phyloP scores from a whole-genome alignment of 1,140 invertebrate species.

The Hermetia illucens region DNA sequence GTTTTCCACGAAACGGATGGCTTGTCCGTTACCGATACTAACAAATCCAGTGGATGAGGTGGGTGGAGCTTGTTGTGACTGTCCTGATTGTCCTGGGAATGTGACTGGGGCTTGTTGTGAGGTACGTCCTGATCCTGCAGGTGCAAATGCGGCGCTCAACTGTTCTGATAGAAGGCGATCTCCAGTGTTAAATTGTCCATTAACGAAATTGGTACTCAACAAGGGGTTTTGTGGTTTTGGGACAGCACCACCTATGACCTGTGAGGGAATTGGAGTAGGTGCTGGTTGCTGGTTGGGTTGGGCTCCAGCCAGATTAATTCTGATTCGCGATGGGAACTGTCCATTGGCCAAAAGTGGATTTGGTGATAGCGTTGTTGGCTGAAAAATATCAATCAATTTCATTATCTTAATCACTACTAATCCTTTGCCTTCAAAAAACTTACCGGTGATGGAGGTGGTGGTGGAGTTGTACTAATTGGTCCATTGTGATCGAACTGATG shows the following conservation, averaged over 20 bases:
- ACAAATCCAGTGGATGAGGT: too few relatives aligned
- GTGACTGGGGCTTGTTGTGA: neutral
- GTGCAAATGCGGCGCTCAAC: slow-evolving; percentile 15
- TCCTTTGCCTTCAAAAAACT: too few relatives aligned
- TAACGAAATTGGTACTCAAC: slow-evolving; percentile 39
- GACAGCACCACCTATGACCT: neutral
- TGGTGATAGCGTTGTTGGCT: slow-evolving; percentile 33
- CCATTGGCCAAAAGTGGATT: slow-evolving; percentile 49
- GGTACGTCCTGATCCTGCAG: neutral
- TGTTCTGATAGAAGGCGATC: slow-evolving; percentile 41
- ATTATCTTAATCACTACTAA: neutral
- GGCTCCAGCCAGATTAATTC: slow-evolving; percentile 37
- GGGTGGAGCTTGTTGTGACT: slow-evolving; percentile 9
- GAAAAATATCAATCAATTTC: neutral
- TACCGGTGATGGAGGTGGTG: slow-evolving; percentile 36
- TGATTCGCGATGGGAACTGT: slow-evolving; percentile 45
- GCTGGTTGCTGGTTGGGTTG: slow-evolving; percentile 11
- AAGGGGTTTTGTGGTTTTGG: slow-evolving; percentile 13
- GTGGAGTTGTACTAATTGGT: slow-evolving; percentile 36
- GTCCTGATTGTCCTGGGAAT: neutral
- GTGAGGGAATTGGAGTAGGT: slow-evolving; percentile 29
- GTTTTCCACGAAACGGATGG: slow-evolving; percentile 44
- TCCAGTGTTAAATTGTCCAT: slow-evolving; percentile 41
- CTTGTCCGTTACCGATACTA: too few relatives aligned
- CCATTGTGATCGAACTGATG: slow-evolving; percentile 64